Conservation (phyloP, 2,113 vertebrate genomes). For the Fregetta grallaria region DNA sequence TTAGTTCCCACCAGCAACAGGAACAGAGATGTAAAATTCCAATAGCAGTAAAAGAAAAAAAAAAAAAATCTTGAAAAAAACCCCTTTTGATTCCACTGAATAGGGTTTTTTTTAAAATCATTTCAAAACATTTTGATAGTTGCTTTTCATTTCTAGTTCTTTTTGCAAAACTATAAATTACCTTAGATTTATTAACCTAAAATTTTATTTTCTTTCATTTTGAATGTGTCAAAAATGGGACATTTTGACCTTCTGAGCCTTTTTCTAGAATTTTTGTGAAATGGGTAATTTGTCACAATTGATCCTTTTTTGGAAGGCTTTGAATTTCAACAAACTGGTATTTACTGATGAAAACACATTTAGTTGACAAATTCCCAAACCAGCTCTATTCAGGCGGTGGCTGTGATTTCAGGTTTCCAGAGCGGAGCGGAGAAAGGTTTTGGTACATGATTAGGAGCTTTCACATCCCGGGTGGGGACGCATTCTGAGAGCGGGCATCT, state of each 20-base stretch:
- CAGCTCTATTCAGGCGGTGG: neutral
- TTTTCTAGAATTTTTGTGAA: conserved; percentile 28
- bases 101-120: neutral
- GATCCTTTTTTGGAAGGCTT: conserved; percentile 32
- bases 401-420: conserved; percentile 3
- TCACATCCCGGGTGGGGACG: neutral
- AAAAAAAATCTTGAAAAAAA: neutral
- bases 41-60: neutral
- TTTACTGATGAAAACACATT: conserved; percentile 24
- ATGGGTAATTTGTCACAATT: conserved; percentile 49
- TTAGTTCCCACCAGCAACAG: neutral
- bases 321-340: conserved; percentile 29
- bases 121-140: conserved; percentile 56
- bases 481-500: rapidly evolving
- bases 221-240: conserved; percentile 3
- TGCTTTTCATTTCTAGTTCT: conserved; percentile 30
- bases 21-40: neutral
- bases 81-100: neutral
- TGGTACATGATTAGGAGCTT: neutral
- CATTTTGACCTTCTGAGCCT: conserved; percentile 38
- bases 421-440: neutral
- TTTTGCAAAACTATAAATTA: conserved; percentile 50
- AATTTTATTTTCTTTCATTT: conserved; percentile 38
- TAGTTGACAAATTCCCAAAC: neutral
- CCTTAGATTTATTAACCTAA: conserved; percentile 46